Evolutionary conservation across 2,113 vertebrate species (phyloP).

Genomic region (Calypte anna): DNA sequence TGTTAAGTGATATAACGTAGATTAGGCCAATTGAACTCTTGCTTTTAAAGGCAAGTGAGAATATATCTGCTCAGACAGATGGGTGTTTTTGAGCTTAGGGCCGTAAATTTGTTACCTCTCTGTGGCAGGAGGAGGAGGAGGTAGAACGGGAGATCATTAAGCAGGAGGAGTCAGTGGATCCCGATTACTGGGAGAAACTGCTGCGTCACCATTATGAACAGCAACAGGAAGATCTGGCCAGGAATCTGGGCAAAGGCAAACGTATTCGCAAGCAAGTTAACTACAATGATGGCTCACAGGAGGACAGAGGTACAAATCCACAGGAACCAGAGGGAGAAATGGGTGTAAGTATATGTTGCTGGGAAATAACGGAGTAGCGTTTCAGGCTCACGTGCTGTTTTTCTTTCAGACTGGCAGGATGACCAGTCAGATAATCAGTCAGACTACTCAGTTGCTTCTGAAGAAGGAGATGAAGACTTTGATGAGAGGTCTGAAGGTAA

Average conservation of each 20-base stretch:
- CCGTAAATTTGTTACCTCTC: neutral
- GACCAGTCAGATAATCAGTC: slow-evolving; percentile 99
- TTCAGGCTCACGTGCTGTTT: slow-evolving; percentile 74
- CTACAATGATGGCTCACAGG: slow-evolving; percentile 98
- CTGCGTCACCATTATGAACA: slow-evolving; percentile 98
- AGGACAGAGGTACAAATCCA: slow-evolving; percentile 93
- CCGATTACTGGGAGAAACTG: slow-evolving; percentile 99
- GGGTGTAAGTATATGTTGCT: neutral
- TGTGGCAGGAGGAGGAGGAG: slow-evolving; percentile 91
- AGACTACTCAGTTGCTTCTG: slow-evolving; percentile 97
- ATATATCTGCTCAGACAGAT: neutral
- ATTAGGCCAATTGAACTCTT: neutral
- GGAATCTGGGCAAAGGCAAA: slow-evolving; percentile 98
- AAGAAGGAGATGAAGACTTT: slow-evolving; percentile 97
- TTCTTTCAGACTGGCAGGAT: slow-evolving; percentile 94
- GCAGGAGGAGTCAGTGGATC: slow-evolving; percentile 97
- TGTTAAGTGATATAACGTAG: neutral
- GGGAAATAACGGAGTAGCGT: slow-evolving; percentile 60
- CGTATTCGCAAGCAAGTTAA: slow-evolving; percentile 98
- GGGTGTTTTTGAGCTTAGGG: neutral
- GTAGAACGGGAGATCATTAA: slow-evolving; percentile 98
- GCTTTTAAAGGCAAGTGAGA: neutral
- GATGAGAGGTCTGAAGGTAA: slow-evolving; percentile 95
- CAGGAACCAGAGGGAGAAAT: slow-evolving; percentile 26
- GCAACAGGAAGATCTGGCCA: slow-evolving; percentile 96